Percentiles rank a stretch among this genome's conserved stretches.
Evolutionary conservation across 2,888 invertebrate genomes (phyloP).

Genomic region (Eristalis intricaria): DNA sequence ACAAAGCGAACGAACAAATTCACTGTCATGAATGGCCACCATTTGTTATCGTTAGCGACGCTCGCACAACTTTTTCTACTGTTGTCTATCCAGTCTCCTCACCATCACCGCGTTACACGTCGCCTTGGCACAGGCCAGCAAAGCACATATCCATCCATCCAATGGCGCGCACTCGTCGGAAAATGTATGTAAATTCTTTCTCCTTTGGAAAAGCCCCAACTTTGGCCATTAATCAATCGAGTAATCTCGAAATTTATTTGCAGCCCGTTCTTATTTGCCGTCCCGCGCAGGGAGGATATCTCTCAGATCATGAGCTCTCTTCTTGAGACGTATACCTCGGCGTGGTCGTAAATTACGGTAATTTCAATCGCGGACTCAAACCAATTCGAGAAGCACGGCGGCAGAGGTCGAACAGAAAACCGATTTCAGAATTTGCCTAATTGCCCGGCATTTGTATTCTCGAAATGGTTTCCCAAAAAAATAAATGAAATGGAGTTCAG

Average conservation of each 20-base stretch:
- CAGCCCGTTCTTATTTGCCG: background rate
- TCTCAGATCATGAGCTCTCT: background rate
- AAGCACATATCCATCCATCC: background rate
- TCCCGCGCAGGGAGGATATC: background rate
- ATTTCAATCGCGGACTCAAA: slow-evolving; percentile 21
- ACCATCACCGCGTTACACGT: background rate
- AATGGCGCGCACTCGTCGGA: background rate
- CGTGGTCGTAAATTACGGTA: slow-evolving; percentile 33
- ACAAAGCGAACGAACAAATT: background rate
- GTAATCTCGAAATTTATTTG: slow-evolving; percentile 33
- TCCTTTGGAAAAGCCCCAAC: background rate
- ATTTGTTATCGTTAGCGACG: slow-evolving; percentile 39
- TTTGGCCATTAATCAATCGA: slow-evolving; percentile 38
- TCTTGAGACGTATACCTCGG: background rate
- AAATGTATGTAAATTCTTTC: slow-evolving; percentile 32
- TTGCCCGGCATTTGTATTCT: slow-evolving; percentile 35
- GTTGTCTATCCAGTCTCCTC: background rate
- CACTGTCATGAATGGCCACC: slow-evolving; percentile 17
- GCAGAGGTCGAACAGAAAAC: slow-evolving; percentile 13
- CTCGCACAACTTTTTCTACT: slow-evolving; percentile 8
- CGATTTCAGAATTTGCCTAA: slow-evolving; percentile 54
- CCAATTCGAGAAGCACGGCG: background rate
- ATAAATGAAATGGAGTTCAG: background rate
- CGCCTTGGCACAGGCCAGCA: background rate
- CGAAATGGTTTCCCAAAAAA: background rate